phyloP scores from a whole-genome alignment of 2,888 invertebrate genomes.

The Silvanus unidentatus region DNA sequence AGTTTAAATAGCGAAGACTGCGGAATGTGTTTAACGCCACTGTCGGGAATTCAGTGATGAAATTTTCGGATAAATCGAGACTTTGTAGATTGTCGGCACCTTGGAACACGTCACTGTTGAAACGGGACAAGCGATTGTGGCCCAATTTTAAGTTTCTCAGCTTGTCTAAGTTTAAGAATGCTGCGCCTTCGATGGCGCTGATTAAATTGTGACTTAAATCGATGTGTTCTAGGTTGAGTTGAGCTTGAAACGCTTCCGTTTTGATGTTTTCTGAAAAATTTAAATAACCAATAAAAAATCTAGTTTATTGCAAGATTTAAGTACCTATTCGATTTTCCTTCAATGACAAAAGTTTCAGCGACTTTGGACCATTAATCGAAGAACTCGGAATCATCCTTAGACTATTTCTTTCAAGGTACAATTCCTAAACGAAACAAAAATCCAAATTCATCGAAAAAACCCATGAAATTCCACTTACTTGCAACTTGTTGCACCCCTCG shows the following conservation, averaged over 20 bases:
- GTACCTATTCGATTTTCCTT: slow-evolving; percentile 77
- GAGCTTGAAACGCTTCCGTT: slow-evolving; percentile 60
- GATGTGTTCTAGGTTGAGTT: slow-evolving; percentile 64
- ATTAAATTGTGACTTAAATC: slow-evolving; percentile 77
- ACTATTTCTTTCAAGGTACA: slow-evolving; percentile 76
- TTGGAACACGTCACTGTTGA: slow-evolving; percentile 80
- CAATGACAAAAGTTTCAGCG: slow-evolving; percentile 66
- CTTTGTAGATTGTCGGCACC: slow-evolving; percentile 69
- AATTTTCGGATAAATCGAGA: slow-evolving; percentile 82
- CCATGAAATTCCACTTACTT: slow-evolving; percentile 47
- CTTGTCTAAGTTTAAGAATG: slow-evolving; percentile 62
- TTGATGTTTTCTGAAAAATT: slow-evolving; percentile 58
- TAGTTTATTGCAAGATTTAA: slow-evolving; percentile 11
- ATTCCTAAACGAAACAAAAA: slow-evolving; percentile 53
- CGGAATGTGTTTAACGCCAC: slow-evolving; percentile 67
- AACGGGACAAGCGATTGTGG: slow-evolving; percentile 69
- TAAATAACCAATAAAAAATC: not conserved
- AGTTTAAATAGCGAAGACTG: slow-evolving; percentile 66
- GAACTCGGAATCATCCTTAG: slow-evolving; percentile 68
- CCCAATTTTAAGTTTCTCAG: slow-evolving; percentile 67
- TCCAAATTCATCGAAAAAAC: too few species aligned
- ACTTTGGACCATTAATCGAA: slow-evolving; percentile 74
- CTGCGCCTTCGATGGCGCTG: slow-evolving; percentile 66
- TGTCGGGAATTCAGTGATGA: slow-evolving; percentile 73
- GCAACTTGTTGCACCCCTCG: slow-evolving; percentile 72